Percentiles rank a stretch among this genome's conserved stretches.
phyloP scores from a whole-genome alignment of 2,113 vertebrate species.

The Megaceryle torquata region DNA sequence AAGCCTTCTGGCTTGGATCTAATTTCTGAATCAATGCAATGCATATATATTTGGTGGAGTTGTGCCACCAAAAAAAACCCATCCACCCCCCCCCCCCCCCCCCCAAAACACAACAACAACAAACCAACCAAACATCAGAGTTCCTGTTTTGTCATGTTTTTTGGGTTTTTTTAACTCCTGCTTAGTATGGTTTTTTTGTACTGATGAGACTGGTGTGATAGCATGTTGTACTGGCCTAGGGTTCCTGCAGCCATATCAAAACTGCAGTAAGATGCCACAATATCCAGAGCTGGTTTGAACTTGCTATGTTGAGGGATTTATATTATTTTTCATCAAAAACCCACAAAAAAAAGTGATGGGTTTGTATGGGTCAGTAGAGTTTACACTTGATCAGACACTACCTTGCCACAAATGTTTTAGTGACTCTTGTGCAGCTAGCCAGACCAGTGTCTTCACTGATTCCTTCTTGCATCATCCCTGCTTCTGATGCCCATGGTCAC shows the following conservation, averaged over 20 bases:
- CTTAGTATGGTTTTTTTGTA: neutral
- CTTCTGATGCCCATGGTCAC: neutral
- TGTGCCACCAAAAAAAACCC: neutral
- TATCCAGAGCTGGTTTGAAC: neutral
- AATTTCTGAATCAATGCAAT: neutral
- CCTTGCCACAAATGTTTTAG: neutral
- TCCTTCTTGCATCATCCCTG: neutral
- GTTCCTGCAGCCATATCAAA: neutral
- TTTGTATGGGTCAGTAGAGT: neutral
- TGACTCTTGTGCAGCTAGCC: neutral
- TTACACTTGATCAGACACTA: neutral
- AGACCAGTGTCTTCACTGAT: neutral
- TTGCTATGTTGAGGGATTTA: neutral
- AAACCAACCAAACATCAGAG: neutral
- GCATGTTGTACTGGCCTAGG: neutral
- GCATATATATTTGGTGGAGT: neutral
- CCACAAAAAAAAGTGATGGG: neutral
- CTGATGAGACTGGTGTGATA: neutral
- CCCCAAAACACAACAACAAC: too few species aligned
- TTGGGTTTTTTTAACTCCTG: too few species aligned
- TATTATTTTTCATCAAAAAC: neutral
- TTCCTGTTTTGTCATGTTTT: neutral
- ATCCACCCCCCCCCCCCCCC: too few species aligned
- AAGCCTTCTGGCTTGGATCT: neutral
- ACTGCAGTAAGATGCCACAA: neutral